These are phyloP conservation scores for Mythimna lalbum DNA, from an alignment of 2,888 invertebrate genomes.

Conservation along the genomic window DNA sequence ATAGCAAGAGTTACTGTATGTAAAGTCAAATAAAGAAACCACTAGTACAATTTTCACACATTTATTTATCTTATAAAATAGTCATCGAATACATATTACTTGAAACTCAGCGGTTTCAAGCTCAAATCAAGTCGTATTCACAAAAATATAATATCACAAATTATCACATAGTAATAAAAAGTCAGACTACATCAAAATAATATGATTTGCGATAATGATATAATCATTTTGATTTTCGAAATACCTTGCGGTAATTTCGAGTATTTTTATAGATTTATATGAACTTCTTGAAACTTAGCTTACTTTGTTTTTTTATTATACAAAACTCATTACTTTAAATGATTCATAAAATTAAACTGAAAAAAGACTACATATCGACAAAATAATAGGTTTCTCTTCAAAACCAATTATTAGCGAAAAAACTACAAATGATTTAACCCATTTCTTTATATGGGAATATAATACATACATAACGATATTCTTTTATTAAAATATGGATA, in stretches of 20 bases:
- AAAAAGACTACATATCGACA: background rate
- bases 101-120: constrained; percentile 63
- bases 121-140: constrained; percentile 68
- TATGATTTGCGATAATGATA: constrained; percentile 47
- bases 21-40: constrained; percentile 12
- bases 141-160: constrained; percentile 80
- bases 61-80: constrained; percentile 66
- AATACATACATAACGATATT: constrained; percentile 11
- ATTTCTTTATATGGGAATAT: background rate
- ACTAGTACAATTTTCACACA: constrained; percentile 57
- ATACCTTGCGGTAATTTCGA: no score
- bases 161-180: constrained; percentile 81
- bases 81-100: constrained; percentile 60
- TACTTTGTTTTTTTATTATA: background rate
- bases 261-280: no score
- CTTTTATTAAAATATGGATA: constrained; percentile 20
- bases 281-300: background rate
- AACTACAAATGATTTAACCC: background rate
- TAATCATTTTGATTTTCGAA: no score
- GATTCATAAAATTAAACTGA: background rate
- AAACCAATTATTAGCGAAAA: background rate
- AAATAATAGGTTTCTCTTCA: background rate
- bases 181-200: constrained; percentile 74
- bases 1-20: no score
- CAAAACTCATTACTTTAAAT: background rate